Conservation (phyloP, 2,888 invertebrate species). For the Leptopilina drosophilae region DNA sequence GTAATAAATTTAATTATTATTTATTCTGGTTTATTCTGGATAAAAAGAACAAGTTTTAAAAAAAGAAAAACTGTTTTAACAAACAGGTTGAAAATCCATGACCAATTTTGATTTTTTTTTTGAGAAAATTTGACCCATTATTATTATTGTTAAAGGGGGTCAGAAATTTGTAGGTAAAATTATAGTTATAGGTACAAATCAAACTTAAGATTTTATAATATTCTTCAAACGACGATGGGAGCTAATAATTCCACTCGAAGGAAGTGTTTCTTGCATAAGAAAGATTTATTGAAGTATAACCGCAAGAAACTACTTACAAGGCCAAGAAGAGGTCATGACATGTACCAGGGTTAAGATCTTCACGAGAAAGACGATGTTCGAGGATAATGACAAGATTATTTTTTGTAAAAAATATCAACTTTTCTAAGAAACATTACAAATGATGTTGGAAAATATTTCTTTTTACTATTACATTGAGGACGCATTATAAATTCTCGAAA, state of each 20-base stretch:
- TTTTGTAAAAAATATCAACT: neutral
- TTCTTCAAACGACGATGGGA: neutral
- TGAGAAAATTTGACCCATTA: too few relatives aligned
- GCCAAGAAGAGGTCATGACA: constrained; percentile 1
- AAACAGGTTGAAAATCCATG: too few relatives aligned
- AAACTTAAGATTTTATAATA: neutral
- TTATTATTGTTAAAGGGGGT: too few relatives aligned
- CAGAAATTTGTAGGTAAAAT: too few relatives aligned
- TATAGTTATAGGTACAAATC: too few relatives aligned
- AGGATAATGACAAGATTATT: constrained; percentile 11
- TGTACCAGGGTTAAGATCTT: constrained; percentile 7
- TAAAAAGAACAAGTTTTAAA: too few relatives aligned
- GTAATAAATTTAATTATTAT: neutral
- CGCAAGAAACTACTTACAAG: neutral
- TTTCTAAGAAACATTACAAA: too few relatives aligned
- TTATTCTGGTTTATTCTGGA: neutral
- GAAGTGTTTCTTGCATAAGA: constrained; percentile 24
- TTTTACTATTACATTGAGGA: too few relatives aligned
- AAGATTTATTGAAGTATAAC: constrained; percentile 17
- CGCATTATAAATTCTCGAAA: too few relatives aligned
- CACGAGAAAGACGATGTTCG: neutral
- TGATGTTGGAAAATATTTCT: too few relatives aligned
- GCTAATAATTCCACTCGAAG: neutral
- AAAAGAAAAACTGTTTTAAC: too few relatives aligned
- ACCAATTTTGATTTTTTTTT: too few relatives aligned